Percentiles rank a stretch among this genome's conserved stretches.
Evolutionary conservation across 2,888 invertebrate species (phyloP).

Genomic region (Pherbina coryleti): DNA sequence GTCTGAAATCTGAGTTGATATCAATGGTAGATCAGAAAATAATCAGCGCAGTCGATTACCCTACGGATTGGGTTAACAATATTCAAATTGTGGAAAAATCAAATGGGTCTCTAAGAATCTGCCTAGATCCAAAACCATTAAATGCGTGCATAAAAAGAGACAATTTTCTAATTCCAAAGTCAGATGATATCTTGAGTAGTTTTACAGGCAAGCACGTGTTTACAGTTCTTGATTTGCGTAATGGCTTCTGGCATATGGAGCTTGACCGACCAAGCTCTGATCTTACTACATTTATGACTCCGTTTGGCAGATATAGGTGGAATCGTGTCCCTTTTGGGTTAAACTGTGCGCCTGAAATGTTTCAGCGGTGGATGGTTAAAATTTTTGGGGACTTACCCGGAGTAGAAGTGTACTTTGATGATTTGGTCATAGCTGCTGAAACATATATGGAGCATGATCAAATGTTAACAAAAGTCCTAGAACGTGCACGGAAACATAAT

Average conservation of each 20-base stretch:
- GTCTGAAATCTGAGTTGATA: too few species aligned
- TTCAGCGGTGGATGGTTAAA: conserved; percentile 52
- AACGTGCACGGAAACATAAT: conserved; percentile 29
- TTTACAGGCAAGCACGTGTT: conserved; percentile 38
- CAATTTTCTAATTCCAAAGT: conserved; percentile 46
- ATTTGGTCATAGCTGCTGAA: too few species aligned
- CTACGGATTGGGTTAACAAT: too few species aligned
- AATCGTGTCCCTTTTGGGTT: conserved; percentile 58
- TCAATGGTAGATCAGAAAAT: neutral
- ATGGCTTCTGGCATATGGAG: conserved; percentile 37
- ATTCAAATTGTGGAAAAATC: too few species aligned
- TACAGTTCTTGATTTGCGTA: conserved; percentile 42
- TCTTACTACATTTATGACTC: conserved; percentile 45
- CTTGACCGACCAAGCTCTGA: conserved; percentile 40
- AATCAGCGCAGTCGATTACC: neutral
- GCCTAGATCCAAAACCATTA: conserved; percentile 39
- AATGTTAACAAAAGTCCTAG: conserved; percentile 27
- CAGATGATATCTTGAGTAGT: conserved; percentile 44
- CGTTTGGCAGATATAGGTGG: conserved; percentile 52
- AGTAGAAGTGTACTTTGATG: conserved; percentile 57
- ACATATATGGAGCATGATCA: conserved; percentile 26
- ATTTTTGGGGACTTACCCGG: conserved; percentile 58
- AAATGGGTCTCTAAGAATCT: neutral
- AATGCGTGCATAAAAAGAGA: conserved; percentile 40
- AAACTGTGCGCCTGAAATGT: conserved; percentile 57